Percentiles rank a stretch among this genome's conserved stretches.
phyloP scores from a whole-genome alignment of 2,888 invertebrate species.

The Nemurella pictetii region DNA sequence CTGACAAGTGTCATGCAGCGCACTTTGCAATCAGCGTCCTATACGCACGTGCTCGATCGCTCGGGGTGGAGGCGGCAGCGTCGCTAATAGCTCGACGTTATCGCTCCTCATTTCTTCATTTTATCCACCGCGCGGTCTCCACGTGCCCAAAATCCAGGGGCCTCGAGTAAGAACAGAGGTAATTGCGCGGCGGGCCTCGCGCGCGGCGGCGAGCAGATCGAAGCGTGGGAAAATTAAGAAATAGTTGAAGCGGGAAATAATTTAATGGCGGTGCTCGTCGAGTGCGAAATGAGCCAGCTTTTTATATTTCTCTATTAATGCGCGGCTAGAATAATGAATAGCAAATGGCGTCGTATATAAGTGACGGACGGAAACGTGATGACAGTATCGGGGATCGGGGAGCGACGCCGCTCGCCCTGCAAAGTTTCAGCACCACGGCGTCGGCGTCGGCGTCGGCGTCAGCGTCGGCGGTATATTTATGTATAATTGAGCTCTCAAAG shows the following conservation, averaged over 20 bases:
- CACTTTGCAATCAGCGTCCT: too few species aligned
- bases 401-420: background rate
- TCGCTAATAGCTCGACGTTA: too few species aligned
- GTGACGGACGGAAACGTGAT: background rate
- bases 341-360: background rate
- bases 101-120: background rate
- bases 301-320: conserved; percentile 8
- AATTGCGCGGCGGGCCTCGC: background rate
- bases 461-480: background rate
- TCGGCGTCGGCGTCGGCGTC: background rate
- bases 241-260: background rate
- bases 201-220: background rate
- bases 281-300: background rate
- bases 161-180: background rate
- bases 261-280: background rate
- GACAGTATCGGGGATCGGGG: too few species aligned
- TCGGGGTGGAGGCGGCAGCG: too few species aligned
- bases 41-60: too few species aligned
- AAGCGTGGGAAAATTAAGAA: background rate
- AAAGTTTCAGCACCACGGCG: background rate
- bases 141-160: background rate
- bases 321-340: conserved; percentile 8
- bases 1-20: too few species aligned
- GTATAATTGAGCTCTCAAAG: background rate
- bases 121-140: too few species aligned